phyloP scores from a whole-genome alignment of 2,888 invertebrate genomes.

The Linyphia triangularis region DNA sequence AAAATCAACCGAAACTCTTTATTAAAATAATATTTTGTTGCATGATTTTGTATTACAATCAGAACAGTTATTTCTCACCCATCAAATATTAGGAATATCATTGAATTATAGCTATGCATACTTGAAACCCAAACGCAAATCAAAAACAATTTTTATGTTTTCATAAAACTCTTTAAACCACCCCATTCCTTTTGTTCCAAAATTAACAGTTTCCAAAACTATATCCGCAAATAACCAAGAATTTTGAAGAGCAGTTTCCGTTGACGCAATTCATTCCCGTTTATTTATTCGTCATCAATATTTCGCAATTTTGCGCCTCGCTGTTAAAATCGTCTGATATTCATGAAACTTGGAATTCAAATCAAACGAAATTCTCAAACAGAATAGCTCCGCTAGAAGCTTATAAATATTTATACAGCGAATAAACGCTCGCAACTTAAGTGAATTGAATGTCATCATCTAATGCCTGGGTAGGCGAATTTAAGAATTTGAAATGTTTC shows the following conservation, averaged over 20 bases:
- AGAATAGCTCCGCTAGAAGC: background rate
- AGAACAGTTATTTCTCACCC: too few relatives aligned
- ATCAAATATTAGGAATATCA: too few relatives aligned
- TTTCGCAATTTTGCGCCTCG: background rate
- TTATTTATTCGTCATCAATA: conserved; percentile 17
- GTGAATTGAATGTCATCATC: conserved; percentile 14
- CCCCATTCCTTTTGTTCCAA: too few relatives aligned
- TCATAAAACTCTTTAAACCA: too few relatives aligned
- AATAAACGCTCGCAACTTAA: conserved; percentile 25
- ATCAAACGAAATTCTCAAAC: conserved; percentile 24
- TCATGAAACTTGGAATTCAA: conserved; percentile 32
- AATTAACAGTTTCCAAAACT: background rate
- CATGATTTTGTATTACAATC: too few relatives aligned
- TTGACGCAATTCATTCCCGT: background rate
- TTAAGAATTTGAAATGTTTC: conserved; percentile 9
- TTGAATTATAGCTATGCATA: too few relatives aligned
- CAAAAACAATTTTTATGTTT: too few relatives aligned
- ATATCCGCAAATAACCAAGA: background rate
- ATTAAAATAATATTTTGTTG: too few relatives aligned
- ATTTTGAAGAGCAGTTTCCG: background rate
- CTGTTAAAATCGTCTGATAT: background rate
- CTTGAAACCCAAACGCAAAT: too few relatives aligned
- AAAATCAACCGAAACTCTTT: too few relatives aligned
- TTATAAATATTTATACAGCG: conserved; percentile 31
- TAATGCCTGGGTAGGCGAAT: background rate